Evolutionary conservation across 2,888 invertebrate genomes (phyloP), one percentile per base, ranked within the genome.

Genomic region (Protonemura montana): DNA sequence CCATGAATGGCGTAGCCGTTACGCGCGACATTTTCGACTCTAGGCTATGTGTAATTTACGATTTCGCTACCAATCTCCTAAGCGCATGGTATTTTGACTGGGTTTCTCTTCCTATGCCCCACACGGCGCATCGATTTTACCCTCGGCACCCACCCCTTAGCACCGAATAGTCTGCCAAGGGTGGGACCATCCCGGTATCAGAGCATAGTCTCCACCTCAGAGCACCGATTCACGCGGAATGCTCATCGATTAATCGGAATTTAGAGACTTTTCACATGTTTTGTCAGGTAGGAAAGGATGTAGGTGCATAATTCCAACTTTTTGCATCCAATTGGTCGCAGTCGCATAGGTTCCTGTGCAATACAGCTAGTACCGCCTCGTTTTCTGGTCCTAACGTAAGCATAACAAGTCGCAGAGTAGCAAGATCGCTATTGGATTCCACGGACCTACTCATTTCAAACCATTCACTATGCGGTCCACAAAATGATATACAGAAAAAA

Each of bases 111-210:
- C 59, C 16, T 21, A 59, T 59, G 1, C 21, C 59, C 59, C 59
- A 59, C 59, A 59, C 59, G 13, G 59, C 59, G 59, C 59, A 59
- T 59, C 59, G 59, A 59, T 59, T 59, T 59, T 59, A 59, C 59
- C 59, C 59, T 21, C 59, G 59, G 21, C 59, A 13, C 59, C 59
- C 59, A 59, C 59, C 59, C 21, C 35, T 35, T 35, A 35, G 35
- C 35, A 35, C 35, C 35, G 35, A 10, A 35, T 35, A 35, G 35
- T 35, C 35, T 35, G 35, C 5, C 35, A 35, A 21, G 59, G 59
- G 59, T 21, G 59, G 59, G 59, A 10, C 16, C 59, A 21, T 59
- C 59, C 59, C 16, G 59, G 59, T 21, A 21, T 10, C 59, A 21
- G 59, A 21, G 21, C 21, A 59, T 59, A 3, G 59, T 7, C 13